phyloP scores from a whole-genome alignment of 2,888 invertebrate genomes.

The Syrista parreyssii region DNA sequence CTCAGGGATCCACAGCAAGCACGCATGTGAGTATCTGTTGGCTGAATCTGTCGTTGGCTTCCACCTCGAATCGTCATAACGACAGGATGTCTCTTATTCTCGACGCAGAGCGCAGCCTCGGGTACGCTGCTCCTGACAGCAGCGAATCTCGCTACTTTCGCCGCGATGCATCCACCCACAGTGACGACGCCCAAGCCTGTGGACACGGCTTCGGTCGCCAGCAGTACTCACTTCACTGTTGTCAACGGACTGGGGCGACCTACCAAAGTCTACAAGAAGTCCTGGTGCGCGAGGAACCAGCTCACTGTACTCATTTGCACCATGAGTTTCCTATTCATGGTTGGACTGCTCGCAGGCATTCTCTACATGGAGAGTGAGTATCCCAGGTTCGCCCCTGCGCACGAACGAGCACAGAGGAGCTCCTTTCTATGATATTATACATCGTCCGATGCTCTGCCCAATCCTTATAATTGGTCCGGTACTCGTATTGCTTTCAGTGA shows the following conservation, averaged over 20 bases:
- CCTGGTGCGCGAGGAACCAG: conserved; percentile 83
- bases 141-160: conserved; percentile 74
- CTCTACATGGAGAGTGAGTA: conserved; percentile 87
- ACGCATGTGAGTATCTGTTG: conserved; percentile 75
- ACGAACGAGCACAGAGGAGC: too few species aligned
- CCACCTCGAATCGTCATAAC: not conserved
- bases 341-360: conserved; percentile 83
- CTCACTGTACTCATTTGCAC: conserved; percentile 84
- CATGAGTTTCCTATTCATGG: conserved; percentile 84
- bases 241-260: conserved; percentile 80
- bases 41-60: not conserved
- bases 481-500: conserved; percentile 65
- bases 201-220: conserved; percentile 82
- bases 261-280: conserved; percentile 71
- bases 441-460: not conserved
- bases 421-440: not conserved
- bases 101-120: conserved; percentile 80
- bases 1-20: conserved; percentile 79
- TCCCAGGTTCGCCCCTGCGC: not conserved
- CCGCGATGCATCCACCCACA: conserved; percentile 63
- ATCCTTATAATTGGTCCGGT: not conserved
- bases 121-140: conserved; percentile 84
- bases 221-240: conserved; percentile 89
- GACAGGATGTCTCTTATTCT: not conserved
- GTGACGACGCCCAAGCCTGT: conserved; percentile 68